Conservation (phyloP, 2,113 vertebrate genomes). For the Proterorhinus semilunaris region DNA sequence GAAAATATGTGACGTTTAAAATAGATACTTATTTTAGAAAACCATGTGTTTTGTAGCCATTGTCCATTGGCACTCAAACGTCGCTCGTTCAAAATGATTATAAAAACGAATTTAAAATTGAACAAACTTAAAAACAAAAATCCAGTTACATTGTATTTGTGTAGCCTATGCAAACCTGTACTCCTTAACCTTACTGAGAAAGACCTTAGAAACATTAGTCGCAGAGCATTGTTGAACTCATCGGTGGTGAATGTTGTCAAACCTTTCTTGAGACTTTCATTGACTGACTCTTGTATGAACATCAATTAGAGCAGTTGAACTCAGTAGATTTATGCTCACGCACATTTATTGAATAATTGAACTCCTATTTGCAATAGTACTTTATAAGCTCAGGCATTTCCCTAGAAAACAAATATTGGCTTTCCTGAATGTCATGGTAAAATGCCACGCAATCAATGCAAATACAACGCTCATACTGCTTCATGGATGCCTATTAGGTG, state of each 20-base stretch:
- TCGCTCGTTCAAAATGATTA: not conserved
- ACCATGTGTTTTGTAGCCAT: not conserved
- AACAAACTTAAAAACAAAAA: no score
- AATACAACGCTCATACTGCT: conserved; percentile 24
- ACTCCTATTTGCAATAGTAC: not conserved
- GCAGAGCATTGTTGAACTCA: not conserved
- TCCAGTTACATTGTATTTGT: not conserved
- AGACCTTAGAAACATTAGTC: not conserved
- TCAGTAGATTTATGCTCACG: no score
- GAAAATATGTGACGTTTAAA: not conserved
- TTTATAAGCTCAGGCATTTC: conserved; percentile 16
- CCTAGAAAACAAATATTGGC: conserved; percentile 38
- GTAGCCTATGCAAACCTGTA: no score
- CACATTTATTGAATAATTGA: not conserved
- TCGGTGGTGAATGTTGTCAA: not conserved
- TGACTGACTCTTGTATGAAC: not conserved
- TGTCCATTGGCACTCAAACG: not conserved
- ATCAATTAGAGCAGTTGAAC: not conserved
- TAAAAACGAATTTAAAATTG: no score
- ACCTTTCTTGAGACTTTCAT: not conserved
- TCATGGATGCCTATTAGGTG: conserved; percentile 37
- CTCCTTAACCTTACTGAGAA: no score
- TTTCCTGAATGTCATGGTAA: conserved; percentile 64
- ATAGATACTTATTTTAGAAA: not conserved
- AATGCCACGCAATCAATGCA: conserved; percentile 57